phyloP scores from a whole-genome alignment of 2,888 invertebrate species.

The Aspidiotus rigidus region DNA sequence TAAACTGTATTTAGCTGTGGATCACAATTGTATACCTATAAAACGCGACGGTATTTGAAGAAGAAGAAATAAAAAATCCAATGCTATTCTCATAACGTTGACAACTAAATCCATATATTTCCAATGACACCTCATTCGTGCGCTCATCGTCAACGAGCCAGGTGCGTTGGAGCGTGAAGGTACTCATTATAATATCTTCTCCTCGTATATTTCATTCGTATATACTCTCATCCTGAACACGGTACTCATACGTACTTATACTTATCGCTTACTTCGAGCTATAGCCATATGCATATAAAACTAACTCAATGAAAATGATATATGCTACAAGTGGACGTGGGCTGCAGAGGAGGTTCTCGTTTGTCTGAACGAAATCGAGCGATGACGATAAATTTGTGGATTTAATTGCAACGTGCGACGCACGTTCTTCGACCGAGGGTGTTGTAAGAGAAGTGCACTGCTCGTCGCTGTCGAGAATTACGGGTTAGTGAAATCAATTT shows the following conservation, averaged over 20 bases:
- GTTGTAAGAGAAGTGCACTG: neutral
- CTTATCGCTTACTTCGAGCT: too few species aligned
- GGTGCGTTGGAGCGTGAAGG: constrained; percentile 1
- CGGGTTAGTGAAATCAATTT: constrained; percentile 2
- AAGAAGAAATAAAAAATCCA: too few species aligned
- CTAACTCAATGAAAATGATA: neutral
- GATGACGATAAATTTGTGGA: neutral
- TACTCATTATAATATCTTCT: neutral
- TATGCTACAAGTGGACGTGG: neutral
- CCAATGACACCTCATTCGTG: too few species aligned
- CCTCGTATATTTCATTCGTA: neutral
- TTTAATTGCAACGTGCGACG: constrained; percentile 4
- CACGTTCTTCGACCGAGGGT: neutral
- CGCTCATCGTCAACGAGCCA: neutral
- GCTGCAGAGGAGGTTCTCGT: neutral
- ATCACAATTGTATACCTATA: too few species aligned
- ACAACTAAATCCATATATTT: too few species aligned
- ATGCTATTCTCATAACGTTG: too few species aligned
- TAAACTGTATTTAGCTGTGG: too few species aligned
- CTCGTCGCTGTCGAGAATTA: neutral
- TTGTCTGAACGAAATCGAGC: too few species aligned
- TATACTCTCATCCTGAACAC: too few species aligned
- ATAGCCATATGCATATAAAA: too few species aligned
- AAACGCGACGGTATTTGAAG: too few species aligned
- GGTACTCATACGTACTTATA: too few species aligned